These are phyloP conservation scores for Syngnathoides biaculeatus DNA, from an alignment of 2,113 vertebrate species.

Conservation along the genomic window DNA sequence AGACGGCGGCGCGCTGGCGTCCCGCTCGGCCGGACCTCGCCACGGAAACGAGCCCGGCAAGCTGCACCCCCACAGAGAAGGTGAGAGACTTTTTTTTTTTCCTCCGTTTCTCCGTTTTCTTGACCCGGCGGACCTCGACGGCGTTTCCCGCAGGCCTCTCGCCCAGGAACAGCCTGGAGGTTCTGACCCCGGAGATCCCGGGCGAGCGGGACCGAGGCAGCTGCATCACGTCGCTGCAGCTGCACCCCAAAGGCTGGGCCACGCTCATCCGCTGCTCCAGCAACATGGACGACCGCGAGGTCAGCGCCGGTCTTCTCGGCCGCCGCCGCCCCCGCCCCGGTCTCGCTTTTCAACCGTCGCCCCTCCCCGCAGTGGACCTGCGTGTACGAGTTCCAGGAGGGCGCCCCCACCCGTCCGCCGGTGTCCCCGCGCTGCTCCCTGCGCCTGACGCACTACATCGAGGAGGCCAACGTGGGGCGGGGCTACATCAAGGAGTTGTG, in stretches of 20 bases:
- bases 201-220: constrained; percentile 92
- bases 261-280: constrained; percentile 94
- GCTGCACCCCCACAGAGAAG: constrained; percentile 85
- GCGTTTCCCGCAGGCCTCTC: constrained; percentile 76
- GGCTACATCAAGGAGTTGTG: constrained; percentile 98
- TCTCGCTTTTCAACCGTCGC: neutral
- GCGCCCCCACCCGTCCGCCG: constrained; percentile 76
- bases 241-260: constrained; percentile 97
- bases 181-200: constrained; percentile 95
- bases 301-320: constrained; percentile 49
- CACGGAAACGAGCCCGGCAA: constrained; percentile 85
- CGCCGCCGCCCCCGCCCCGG: no score
- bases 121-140: no score
- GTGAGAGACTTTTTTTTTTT: constrained; percentile 59
- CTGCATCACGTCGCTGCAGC: constrained; percentile 96
- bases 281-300: constrained; percentile 98
- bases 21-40: constrained; percentile 78
- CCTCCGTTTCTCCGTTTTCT: no score
- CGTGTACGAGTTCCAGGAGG: constrained; percentile 96
- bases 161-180: constrained; percentile 94
- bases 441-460: constrained; percentile 92
- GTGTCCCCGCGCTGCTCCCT: constrained; percentile 90
- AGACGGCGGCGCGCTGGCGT: constrained; percentile 77
- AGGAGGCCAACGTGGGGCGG: constrained; percentile 94
- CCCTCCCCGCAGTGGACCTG: constrained; percentile 86